These are phyloP conservation scores for Tiliacea aurago DNA, from an alignment of 2,888 invertebrate genomes.

Conservation along the genomic window DNA sequence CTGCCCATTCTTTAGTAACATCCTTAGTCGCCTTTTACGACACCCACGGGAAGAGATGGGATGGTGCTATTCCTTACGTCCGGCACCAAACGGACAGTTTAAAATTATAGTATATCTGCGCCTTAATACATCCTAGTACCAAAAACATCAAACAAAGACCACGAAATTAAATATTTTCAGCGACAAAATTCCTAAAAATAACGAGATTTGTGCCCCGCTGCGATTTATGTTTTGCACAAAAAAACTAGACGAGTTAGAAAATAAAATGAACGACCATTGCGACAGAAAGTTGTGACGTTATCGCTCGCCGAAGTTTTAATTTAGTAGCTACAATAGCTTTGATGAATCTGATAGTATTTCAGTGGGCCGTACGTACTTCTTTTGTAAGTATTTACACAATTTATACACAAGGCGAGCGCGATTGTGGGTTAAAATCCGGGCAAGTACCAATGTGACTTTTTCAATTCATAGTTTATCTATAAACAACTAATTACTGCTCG, in stretches of 20 bases:
- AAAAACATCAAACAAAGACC: conserved; percentile 1
- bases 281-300: conserved; percentile 17
- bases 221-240: conserved; percentile 17
- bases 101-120: too few species aligned
- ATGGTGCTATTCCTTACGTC: too few species aligned
- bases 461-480: neutral
- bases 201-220: conserved; percentile 6
- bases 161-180: conserved; percentile 11
- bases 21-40: too few species aligned
- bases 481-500: too few species aligned
- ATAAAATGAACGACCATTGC: conserved; percentile 40
- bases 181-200: conserved; percentile 6
- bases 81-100: too few species aligned
- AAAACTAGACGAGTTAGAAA: conserved; percentile 24
- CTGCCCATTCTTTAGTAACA: too few species aligned
- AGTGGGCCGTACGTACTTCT: conserved; percentile 10
- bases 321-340: conserved; percentile 8
- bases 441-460: neutral
- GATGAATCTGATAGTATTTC: conserved; percentile 21
- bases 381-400: neutral
- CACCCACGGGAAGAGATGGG: too few species aligned
- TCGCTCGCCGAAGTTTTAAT: conserved; percentile 27
- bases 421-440: neutral
- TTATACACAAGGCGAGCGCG: neutral
- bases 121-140: neutral